Percentiles rank a stretch among this genome's conserved stretches.
These are phyloP conservation scores for Salticus scenicus DNA, from an alignment of 2,888 invertebrate species.

Conservation along the genomic window DNA sequence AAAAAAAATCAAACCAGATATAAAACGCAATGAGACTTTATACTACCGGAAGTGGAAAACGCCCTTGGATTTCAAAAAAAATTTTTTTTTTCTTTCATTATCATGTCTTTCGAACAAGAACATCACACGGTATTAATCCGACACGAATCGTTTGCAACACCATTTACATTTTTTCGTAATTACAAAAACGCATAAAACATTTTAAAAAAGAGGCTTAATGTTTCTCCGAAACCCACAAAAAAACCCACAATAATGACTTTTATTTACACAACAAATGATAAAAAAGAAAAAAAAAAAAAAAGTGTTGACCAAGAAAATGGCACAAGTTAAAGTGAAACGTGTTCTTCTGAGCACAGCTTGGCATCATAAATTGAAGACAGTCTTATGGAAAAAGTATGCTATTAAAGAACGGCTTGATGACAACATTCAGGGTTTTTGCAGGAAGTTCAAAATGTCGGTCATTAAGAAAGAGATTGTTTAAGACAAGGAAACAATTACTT, in stretches of 20 bases:
- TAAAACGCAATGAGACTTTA: too few relatives aligned
- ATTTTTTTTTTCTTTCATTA: too few relatives aligned
- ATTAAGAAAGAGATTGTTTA: background rate
- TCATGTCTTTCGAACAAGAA: too few relatives aligned
- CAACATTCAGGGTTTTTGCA: slow-evolving; percentile 2
- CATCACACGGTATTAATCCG: too few relatives aligned
- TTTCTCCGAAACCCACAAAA: background rate
- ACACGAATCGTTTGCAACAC: too few relatives aligned
- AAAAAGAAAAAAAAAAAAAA: too few relatives aligned
- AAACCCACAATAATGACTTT: background rate
- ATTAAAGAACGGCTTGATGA: background rate
- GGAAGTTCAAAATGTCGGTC: slow-evolving; percentile 17
- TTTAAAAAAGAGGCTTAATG: background rate
- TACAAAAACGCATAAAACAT: background rate
- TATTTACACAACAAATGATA: background rate
- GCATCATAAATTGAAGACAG: slow-evolving; percentile 6
- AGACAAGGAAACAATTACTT: slow-evolving; percentile 6
- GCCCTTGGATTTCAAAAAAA: too few relatives aligned
- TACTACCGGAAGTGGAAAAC: too few relatives aligned
- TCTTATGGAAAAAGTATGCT: background rate
- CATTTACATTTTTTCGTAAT: background rate
- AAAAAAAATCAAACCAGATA: too few relatives aligned
- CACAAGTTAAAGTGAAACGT: background rate
- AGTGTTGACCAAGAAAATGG: background rate
- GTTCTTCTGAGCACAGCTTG: background rate